Evolutionary conservation across 2,797 vertebrate genomes (phyloP), one percentile per base, ranked within the genome.

Genomic region (Rhynchonycteris naso): DNA sequence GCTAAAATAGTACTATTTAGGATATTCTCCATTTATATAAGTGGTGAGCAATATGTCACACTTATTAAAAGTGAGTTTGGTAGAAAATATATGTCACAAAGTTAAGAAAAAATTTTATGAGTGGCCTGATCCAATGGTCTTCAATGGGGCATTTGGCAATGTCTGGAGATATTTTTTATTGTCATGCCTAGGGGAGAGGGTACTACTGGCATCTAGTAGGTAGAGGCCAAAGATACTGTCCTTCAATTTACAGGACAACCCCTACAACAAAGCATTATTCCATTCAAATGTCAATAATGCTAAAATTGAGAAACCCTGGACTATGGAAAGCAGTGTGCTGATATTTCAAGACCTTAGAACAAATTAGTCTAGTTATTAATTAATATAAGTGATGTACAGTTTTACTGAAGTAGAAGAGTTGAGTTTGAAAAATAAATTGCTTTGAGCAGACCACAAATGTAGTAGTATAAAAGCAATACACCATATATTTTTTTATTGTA

Each of bases 71-170:
- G 3, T 91, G 66, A 96, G n/a, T 14, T n/a, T 80, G 38, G 28
- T 30, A 78, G 52, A 80, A 80, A 43, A 87, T 16, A 38, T 26
- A 61, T 15, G 3, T 71, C 30, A 50, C 0, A 11, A 38, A 63
- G 11, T 74, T 95, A 65, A 24, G 43, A 91, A 84, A 81, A 56
- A 52, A 26, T 84, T 93, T 80, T 33, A 82, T 79, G 58, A 83
- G 26, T 75, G 56, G 19, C 22, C 22, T 33, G 74, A 58, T 80
- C 14, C 13, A 50, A 4, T 28, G 7, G n/a, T 61, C 59, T 65
- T 94, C 22, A 35, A 0, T 22, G 22, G 50, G 38, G n/a, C 56
- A 28, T 82, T 38, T 66, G 50, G 35, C n/a, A 63, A 38, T 38
- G 18, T 85, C 59, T 86, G 47, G 52, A 72, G 52, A 78, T 15